phyloP scores from a whole-genome alignment of 2,888 invertebrate genomes.

The Dexiosoma caninum region DNA sequence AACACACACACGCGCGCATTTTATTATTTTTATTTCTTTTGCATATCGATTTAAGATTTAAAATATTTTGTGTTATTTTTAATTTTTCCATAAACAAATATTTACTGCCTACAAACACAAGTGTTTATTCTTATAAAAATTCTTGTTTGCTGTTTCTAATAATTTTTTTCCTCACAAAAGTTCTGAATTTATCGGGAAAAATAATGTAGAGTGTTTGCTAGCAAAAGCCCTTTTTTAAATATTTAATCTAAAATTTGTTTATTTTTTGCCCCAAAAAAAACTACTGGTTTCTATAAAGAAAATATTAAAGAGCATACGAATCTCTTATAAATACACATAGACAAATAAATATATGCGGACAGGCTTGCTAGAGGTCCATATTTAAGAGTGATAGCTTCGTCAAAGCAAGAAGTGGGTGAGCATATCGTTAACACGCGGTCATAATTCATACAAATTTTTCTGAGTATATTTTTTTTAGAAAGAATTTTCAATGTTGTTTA shows the following conservation, averaged over 20 bases:
- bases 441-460: constrained; percentile 49
- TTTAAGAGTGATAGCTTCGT: constrained; percentile 53
- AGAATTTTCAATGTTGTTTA: constrained; percentile 41
- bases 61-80: constrained; percentile 22
- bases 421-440: constrained; percentile 59
- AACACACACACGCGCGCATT: not conserved
- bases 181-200: constrained; percentile 37
- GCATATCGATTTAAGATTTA: constrained; percentile 52
- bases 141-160: constrained; percentile 38
- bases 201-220: constrained; percentile 43
- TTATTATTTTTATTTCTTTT: constrained; percentile 51
- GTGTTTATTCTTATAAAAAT: constrained; percentile 26
- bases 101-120: constrained; percentile 28
- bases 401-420: constrained; percentile 43
- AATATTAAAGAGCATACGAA: not conserved
- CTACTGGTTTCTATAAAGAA: constrained; percentile 30
- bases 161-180: constrained; percentile 7
- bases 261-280: constrained; percentile 46
- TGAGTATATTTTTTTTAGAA: not conserved
- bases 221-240: constrained; percentile 51
- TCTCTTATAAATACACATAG: not conserved
- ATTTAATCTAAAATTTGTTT: constrained; percentile 47
- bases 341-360: not conserved
- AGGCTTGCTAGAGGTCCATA: not conserved
- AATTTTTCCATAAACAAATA: constrained; percentile 52